Conservation (phyloP, 2,888 invertebrate species). For the Loripinus fragilis region DNA sequence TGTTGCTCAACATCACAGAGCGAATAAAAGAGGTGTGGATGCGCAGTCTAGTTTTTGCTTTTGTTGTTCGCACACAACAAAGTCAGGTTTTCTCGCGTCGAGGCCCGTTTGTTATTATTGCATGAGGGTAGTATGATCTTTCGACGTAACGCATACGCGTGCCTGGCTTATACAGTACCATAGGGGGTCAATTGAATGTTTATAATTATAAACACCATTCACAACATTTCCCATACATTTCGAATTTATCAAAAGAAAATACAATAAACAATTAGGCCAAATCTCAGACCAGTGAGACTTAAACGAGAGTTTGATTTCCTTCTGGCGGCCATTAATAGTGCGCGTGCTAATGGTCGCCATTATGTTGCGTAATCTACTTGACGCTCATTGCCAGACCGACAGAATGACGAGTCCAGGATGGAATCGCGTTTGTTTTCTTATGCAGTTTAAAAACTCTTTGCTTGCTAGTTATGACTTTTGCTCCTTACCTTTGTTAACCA, state of each 20-base stretch:
- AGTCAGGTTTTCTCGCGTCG: too few species aligned
- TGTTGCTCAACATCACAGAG: too few species aligned
- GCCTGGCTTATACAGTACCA: too few species aligned
- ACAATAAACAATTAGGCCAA: constrained; percentile 49
- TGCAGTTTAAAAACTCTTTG: too few species aligned
- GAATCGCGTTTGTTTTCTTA: constrained; percentile 1
- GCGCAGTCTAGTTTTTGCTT: too few species aligned
- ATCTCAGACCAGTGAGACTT: constrained; percentile 40
- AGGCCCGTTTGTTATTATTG: too few species aligned
- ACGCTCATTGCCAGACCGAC: constrained; percentile 20
- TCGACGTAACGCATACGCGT: too few species aligned
- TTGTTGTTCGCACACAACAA: too few species aligned
- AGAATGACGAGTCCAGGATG: neutral
- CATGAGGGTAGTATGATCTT: too few species aligned
- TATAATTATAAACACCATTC: constrained; percentile 2
- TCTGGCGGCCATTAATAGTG: constrained; percentile 21
- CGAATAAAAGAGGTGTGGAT: too few species aligned
- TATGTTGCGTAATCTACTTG: constrained; percentile 45
- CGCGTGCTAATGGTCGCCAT: constrained; percentile 31
- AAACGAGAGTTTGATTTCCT: constrained; percentile 53
- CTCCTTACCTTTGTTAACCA: too few species aligned
- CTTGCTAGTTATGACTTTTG: too few species aligned
- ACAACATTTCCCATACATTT: constrained; percentile 26
- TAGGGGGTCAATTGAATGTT: constrained; percentile 3
- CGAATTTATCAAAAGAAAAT: constrained; percentile 43